These are phyloP conservation scores for Platichthys flesus DNA, from an alignment of 2,113 vertebrate genomes.

Conservation along the genomic window DNA sequence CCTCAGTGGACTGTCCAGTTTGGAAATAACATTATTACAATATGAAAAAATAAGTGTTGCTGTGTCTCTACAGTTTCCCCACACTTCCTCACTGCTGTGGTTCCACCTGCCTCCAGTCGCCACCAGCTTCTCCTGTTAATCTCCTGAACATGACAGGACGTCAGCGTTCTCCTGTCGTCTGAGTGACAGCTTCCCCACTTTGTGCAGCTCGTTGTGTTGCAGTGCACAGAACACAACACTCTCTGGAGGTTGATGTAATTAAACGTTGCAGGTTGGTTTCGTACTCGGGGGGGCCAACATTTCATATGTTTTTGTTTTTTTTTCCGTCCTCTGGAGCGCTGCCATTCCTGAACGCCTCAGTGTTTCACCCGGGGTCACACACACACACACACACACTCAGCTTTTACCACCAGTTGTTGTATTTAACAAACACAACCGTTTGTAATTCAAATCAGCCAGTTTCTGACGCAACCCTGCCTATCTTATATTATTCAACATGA, in stretches of 20 bases:
- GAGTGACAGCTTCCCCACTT: background rate
- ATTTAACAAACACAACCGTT: background rate
- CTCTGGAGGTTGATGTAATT: constrained; percentile 13
- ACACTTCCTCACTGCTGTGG: too few species aligned
- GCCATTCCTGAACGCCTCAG: constrained; percentile 4
- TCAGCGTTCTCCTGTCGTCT: background rate
- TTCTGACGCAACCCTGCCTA: background rate
- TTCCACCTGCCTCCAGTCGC: constrained; percentile 23
- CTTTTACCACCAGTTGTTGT: background rate
- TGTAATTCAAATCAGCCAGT: background rate
- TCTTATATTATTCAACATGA: background rate
- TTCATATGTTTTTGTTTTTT: too few species aligned
- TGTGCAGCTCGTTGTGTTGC: background rate
- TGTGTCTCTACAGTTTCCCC: background rate
- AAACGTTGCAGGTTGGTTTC: background rate
- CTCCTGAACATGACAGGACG: constrained; percentile 23
- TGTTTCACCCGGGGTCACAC: background rate
- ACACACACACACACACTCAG: background rate
- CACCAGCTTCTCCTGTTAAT: constrained; percentile 31
- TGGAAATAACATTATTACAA: too few species aligned
- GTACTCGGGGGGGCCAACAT: background rate
- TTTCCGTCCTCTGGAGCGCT: background rate
- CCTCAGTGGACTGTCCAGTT: too few species aligned
- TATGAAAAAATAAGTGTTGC: too few species aligned
- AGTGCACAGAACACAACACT: background rate